Evolutionary conservation across 2,113 vertebrate genomes (phyloP).

Genomic region (Columbina picui): DNA sequence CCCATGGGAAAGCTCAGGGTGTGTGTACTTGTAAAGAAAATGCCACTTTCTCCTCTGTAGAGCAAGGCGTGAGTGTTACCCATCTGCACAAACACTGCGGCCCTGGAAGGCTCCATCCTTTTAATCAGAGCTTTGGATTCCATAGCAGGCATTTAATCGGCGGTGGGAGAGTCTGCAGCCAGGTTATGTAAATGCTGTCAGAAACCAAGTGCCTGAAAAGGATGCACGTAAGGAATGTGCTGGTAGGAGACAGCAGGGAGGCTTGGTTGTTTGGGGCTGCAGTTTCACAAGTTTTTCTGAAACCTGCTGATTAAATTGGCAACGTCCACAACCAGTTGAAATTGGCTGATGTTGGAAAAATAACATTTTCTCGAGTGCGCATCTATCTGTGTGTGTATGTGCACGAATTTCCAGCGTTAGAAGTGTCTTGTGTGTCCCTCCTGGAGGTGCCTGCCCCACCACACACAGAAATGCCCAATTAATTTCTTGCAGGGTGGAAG

Average conservation of each 20-base stretch:
- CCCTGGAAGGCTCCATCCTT: slow-evolving; percentile 9
- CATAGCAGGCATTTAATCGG: neutral
- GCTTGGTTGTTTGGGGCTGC: neutral
- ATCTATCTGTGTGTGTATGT: too few species aligned
- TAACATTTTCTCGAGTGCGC: neutral
- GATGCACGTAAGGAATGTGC: neutral
- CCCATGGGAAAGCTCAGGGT: slow-evolving; percentile 2
- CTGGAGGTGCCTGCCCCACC: neutral
- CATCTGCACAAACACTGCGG: neutral
- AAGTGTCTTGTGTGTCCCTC: neutral
- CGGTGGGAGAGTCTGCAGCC: slow-evolving; percentile 21
- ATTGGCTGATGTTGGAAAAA: neutral
- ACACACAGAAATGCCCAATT: neutral
- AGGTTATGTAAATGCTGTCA: slow-evolving; percentile 45
- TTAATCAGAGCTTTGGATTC: slow-evolving; percentile 31
- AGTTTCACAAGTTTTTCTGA: neutral
- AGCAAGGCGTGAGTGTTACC: neutral
- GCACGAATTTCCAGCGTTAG: fast-evolving
- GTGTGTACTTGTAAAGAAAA: neutral
- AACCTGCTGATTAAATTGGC: neutral
- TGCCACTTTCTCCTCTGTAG: neutral
- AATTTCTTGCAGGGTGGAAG: neutral
- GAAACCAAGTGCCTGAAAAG: neutral
- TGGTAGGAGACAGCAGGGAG: neutral
- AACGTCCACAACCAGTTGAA: neutral